Percentiles rank a stretch among this genome's conserved stretches.
phyloP scores from a whole-genome alignment of 2,888 invertebrate genomes.

The Ormia ochracea region DNA sequence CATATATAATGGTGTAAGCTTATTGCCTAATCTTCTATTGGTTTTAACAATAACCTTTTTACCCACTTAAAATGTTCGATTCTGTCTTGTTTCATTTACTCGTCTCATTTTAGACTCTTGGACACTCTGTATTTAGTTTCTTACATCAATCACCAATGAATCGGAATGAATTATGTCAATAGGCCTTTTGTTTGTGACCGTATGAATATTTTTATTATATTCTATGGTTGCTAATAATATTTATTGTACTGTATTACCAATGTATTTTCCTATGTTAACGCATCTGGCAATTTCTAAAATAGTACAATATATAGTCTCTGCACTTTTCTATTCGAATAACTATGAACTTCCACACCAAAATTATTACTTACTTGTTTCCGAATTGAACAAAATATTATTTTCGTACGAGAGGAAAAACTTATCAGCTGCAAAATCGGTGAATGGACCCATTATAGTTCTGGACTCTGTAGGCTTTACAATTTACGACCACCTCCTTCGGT shows the following conservation, averaged over 20 bases:
- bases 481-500: too few relatives aligned
- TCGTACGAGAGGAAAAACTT: neutral
- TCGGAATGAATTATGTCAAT: slow-evolving; percentile 1
- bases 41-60: neutral
- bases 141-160: neutral
- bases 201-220: slow-evolving; percentile 53
- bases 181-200: slow-evolving; percentile 41
- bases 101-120: neutral
- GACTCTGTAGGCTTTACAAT: too few relatives aligned
- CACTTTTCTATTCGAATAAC: slow-evolving; percentile 60
- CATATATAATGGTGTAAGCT: neutral
- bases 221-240: slow-evolving; percentile 33
- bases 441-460: too few relatives aligned
- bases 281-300: slow-evolving; percentile 58
- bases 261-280: slow-evolving; percentile 11
- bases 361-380: neutral
- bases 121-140: neutral
- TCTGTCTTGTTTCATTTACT: neutral
- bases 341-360: slow-evolving; percentile 5
- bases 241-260: neutral
- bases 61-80: slow-evolving; percentile 16
- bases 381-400: neutral
- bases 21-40: slow-evolving; percentile 24
- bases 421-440: neutral
- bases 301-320: slow-evolving; percentile 60